Conservation (phyloP, 2,888 invertebrate species). For the Hemicrepidius hirtus region DNA sequence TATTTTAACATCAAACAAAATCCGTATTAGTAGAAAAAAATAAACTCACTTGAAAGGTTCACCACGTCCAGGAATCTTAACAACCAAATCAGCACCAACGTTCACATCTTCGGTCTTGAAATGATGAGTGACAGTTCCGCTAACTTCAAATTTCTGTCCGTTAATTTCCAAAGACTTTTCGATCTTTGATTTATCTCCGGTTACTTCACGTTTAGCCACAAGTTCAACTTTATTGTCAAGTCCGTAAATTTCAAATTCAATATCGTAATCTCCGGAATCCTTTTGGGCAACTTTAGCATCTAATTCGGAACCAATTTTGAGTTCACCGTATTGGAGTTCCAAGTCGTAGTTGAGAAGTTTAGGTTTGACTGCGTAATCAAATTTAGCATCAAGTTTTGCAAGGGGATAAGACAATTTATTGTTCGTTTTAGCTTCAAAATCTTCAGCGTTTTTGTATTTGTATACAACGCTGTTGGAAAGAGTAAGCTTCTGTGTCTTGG, state of each 20-base stretch:
- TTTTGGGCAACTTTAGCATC: constrained; percentile 71
- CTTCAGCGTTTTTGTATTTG: constrained; percentile 67
- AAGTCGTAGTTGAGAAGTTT: constrained; percentile 76
- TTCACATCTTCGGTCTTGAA: constrained; percentile 75
- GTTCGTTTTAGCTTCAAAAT: constrained; percentile 74
- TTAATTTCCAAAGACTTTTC: constrained; percentile 77
- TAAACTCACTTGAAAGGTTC: constrained; percentile 75
- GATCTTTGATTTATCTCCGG: constrained; percentile 78
- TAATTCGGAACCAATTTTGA: constrained; percentile 74
- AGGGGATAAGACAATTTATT: constrained; percentile 76
- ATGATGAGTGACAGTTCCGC: constrained; percentile 76
- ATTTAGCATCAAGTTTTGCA: constrained; percentile 72
- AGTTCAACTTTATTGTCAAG: constrained; percentile 74
- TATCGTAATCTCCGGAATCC: constrained; percentile 73
- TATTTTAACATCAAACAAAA: not conserved
- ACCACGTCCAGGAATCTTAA: constrained; percentile 75
- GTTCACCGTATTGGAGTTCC: constrained; percentile 76
- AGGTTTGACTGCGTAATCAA: constrained; percentile 76
- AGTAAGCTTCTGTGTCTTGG: constrained; percentile 75
- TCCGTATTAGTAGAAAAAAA: not conserved
- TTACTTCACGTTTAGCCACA: constrained; percentile 75
- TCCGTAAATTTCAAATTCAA: constrained; percentile 75
- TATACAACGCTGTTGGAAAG: constrained; percentile 63
- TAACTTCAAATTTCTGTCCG: constrained; percentile 78
- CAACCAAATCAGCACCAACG: constrained; percentile 74